These are phyloP conservation scores for Pyralis farinalis DNA, from an alignment of 2,888 invertebrate genomes.

Conservation along the genomic window DNA sequence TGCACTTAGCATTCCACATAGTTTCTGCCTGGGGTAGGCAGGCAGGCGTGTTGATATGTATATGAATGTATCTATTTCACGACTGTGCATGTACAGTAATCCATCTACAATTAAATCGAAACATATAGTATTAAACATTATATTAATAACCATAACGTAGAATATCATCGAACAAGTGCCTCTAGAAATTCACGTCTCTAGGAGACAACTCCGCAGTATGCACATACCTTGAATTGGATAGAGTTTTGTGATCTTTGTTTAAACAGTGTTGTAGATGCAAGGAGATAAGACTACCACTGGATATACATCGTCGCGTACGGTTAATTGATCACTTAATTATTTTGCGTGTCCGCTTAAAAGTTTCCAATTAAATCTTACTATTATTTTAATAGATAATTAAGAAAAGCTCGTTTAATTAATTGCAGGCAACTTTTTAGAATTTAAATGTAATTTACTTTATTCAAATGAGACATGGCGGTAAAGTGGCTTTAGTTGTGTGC, in stretches of 20 bases:
- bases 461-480: slow-evolving; percentile 69
- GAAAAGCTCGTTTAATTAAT: slow-evolving; percentile 71
- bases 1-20: too few species aligned
- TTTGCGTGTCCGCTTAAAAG: slow-evolving; percentile 69
- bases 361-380: slow-evolving; percentile 70
- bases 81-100: too few species aligned
- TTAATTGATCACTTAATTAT: slow-evolving; percentile 79
- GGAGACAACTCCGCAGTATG: too few species aligned
- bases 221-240: too few species aligned
- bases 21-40: too few species aligned
- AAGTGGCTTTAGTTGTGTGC: slow-evolving; percentile 70
- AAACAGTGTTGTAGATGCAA: slow-evolving; percentile 53
- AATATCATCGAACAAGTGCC: too few species aligned
- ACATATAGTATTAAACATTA: too few species aligned
- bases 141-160: too few species aligned
- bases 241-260: slow-evolving; percentile 37
- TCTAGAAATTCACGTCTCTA: too few species aligned
- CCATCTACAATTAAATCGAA: too few species aligned
- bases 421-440: slow-evolving; percentile 59
- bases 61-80: too few species aligned
- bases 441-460: slow-evolving; percentile 72
- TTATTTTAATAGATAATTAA: slow-evolving; percentile 77
- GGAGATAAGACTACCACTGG: slow-evolving; percentile 51
- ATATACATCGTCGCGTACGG: slow-evolving; percentile 57
- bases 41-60: too few species aligned